Evolutionary conservation across 2,888 invertebrate genomes (phyloP), one percentile per base, ranked within the genome.

Genomic region (Platycheirus rosarum): DNA sequence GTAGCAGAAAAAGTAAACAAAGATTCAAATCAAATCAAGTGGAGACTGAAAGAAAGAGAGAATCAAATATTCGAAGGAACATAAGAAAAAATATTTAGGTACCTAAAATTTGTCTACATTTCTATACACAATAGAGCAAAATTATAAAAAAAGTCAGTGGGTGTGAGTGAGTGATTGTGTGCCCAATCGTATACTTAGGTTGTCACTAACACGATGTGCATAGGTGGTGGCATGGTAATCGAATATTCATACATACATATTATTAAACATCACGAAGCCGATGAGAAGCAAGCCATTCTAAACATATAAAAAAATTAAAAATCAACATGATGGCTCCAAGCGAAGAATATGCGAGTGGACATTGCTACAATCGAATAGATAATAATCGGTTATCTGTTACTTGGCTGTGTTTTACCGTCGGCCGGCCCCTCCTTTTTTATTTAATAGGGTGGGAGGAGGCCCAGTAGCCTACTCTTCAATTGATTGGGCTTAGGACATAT

Each of bases 111-210:
- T 62, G 70, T 69, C 57, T 69, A 57, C 40, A 75, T 80, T 75
- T 75, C 65, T 65, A 75, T 76, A 77, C 77, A 82, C 82, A 82
- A 82, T 82, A 77, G 82, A 69, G 53, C 63, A 62, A 73, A 74
- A 13, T 78, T 76, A 84, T 77, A 85, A 85, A 80, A 85, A 85
- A 86, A 85, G 85, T 84, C 85, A 77, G 69, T 76, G 85, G 69
- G 66, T 80, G 77, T 80, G 77, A 73, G 80, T 84, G 84, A 76
- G 84, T 68, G 70, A 76, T 82, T 76, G 76, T 78, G 75, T 73
- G 78, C 76, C 80, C 71, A 79, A 74, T 82, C 82, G 82, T 77
- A 82, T 82, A 82, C 82, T 82, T 82, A 77, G 82, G 82, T 77
- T 82, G 82, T 68, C 82, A 82, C 82, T 77, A 82, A 82, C 77